Base-by-base conservation (phyloP, 2,797 vertebrate species). In the Amphiprion clarkii region DNA sequence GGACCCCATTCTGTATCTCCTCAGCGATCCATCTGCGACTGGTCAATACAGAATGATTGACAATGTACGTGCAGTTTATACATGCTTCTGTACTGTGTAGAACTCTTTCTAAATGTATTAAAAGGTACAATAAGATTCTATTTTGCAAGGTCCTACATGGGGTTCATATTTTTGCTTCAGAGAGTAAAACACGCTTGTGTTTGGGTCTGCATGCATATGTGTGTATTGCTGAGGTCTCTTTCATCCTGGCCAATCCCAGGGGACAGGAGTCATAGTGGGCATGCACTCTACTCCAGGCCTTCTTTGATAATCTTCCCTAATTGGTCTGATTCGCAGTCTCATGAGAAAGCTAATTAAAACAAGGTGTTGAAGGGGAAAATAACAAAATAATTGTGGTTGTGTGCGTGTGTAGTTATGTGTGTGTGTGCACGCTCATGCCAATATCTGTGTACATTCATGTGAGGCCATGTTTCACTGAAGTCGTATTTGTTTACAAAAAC, bases 311-410 rank as follows among this genome's bases (percentile, higher is more conserved):
- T 88, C 82, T 89, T 75, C 75, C 68, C 84, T 95, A 94, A 95
- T 93, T 94, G 94, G 93, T 92, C 88, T 83, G 89, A 93, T 87
- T 89, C 55, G 71, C 79, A 67, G 83, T 94, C 95, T 93, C 93
- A 78, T 55, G 93, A 94, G 93, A 84, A 84, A 83, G 91, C 91
- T 95, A 94, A 95, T 95, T 95, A 95, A 94, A 93, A 90, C 87
- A 92, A 94, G 87, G 89, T 92, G 93, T 93, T 89, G 87, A 86
- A 79, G 89, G 84, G 82, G 85, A 86, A 91, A 89, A 87, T 84
- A 91, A 84, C 85, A 89, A 92, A 88, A 89, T 88, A 85, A 88
- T 79, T 74, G 85, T 87, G 73, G 65, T 13, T 68, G 51, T 80
- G 74, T 67, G 33, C 40, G n/a, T 70, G 52, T 67, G 10, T 11